phyloP scores from a whole-genome alignment of 2,113 vertebrate species.

The mouse (Mus musculus) region GRCm39 chr13:84484001-84484500 shows the following conservation, averaged over 20 bases:
- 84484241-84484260: not conserved
- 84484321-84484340: constrained; percentile 6
- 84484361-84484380: constrained; percentile 39
- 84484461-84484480: constrained; percentile 15
- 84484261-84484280: constrained; percentile 25
- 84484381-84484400: constrained; percentile 25
- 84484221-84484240: not conserved
- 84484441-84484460: not conserved
- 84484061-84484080: not conserved
- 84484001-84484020: not conserved
- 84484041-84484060: not conserved
- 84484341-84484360: not conserved
- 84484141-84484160: not conserved
- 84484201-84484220: constrained; percentile 34
- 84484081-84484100: not conserved
- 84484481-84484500: not conserved
- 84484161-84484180: constrained; percentile 51
- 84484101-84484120: constrained; percentile 9
- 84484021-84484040: not conserved
- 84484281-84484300: constrained; percentile 7
- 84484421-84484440: constrained; percentile 4
- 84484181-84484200: constrained; percentile 29
- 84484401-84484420: constrained; percentile 25
- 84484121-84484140: not conserved
- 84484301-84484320: constrained; percentile 34